Evolutionary conservation across 2,888 invertebrate species (phyloP), one percentile per base, ranked within the genome.

Genomic region (Drosophila anceps): DNA sequence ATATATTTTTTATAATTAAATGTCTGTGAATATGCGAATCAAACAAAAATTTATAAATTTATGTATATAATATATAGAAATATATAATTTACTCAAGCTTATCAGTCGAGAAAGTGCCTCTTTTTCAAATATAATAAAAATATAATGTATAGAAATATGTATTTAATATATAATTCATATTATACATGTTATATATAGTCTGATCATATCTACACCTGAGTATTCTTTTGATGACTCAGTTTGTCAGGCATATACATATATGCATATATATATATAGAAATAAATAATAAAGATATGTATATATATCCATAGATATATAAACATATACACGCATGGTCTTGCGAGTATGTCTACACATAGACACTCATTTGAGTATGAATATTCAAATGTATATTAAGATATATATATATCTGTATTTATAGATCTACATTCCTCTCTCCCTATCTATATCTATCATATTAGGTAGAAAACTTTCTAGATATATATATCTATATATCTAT

Each of bases 91-190:
- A 33, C 20, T 55, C 41, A 13, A 13, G 33, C 58, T 75, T 79
- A 71, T 77, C 75, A 71, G 71, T 33, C 12, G 41, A 51, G 54
- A 74, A 75, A 74, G 70, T 70, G 18, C 33, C 37, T 64, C 24
- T 64, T 60, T 12, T 43, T 37, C 20, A 68, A 18, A 51, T 69
- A 46, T 43, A 39, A 37, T 53, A 3, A 31, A 18, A n/a, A 29
- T 58, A 27, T 13, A 60, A n/a, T 33, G 13, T 44, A 41, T 15
- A 44, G 15, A 61, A 10, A 35, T 24, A 29, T 39, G 20, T 46
- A 58, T 18, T 1, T n/a, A 29, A 12, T 33, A 24, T 58, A 31
- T 4, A 13, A 6, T 5, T 33, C 4, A 39, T 50, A 27, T 18
- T 7, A 18, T 55, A 51, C 24, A 33, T 44, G 12, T 50, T 59